These are phyloP conservation scores for Petrocephalus schoutedeni DNA, from an alignment of 2,797 vertebrate genomes.

Conservation along the genomic window DNA sequence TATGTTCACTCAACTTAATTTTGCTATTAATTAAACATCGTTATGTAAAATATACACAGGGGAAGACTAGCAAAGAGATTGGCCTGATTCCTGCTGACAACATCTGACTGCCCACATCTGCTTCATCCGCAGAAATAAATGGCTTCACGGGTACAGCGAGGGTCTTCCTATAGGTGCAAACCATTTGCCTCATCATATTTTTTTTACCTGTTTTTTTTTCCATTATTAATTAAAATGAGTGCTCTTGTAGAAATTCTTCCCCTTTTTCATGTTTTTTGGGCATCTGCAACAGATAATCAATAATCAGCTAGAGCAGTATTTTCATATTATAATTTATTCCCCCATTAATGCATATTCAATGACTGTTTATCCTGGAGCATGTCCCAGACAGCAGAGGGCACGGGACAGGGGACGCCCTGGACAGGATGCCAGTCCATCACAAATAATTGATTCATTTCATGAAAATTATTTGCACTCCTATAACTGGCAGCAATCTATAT, in stretches of 20 bases:
- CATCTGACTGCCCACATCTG: not conserved
- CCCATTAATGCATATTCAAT: not conserved
- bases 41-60: not conserved
- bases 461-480: not conserved
- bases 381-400: not conserved
- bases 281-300: not conserved
- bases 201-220: not conserved
- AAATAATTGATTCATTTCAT: not conserved
- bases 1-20: not conserved
- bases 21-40: not conserved
- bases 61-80: not conserved
- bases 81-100: not conserved
- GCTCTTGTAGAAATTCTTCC: not conserved
- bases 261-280: not conserved
- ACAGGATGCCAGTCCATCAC: not conserved
- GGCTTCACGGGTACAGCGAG: not conserved
- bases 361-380: not conserved
- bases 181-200: not conserved
- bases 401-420: not conserved
- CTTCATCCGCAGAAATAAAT: not conserved
- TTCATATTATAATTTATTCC: not conserved
- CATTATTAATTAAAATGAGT: not conserved
- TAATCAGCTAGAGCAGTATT: not conserved
- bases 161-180: not conserved
- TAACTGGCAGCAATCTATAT: not conserved